phyloP scores from a whole-genome alignment of 1,140 invertebrate genomes.

The Metaphire vulgaris region DNA sequence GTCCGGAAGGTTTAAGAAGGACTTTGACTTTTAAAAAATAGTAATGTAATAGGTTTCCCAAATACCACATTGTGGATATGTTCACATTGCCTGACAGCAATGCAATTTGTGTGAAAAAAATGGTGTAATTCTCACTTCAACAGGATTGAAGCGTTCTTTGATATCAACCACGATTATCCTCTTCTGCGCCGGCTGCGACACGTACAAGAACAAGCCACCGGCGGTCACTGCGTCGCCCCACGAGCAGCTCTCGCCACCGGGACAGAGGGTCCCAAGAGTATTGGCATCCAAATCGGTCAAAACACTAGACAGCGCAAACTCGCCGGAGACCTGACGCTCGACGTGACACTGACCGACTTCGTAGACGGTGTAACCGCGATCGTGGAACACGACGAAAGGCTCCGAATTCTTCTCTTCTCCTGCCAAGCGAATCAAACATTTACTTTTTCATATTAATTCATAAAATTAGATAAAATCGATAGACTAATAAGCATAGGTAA shows the following conservation, averaged over 20 bases:
- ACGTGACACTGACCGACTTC: conserved; percentile 66
- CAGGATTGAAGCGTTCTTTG: conserved; percentile 39
- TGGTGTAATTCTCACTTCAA: conserved; percentile 41
- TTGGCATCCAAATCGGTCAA: neutral
- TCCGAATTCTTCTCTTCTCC: conserved; percentile 34
- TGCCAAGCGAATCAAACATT: neutral
- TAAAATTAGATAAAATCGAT: too few species aligned
- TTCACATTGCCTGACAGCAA: too few species aligned
- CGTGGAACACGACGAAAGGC: conserved; percentile 69
- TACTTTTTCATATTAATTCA: too few species aligned
- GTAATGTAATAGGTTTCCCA: too few species aligned
- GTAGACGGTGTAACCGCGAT: conserved; percentile 69
- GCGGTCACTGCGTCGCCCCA: conserved; percentile 73
- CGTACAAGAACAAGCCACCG: conserved; percentile 67
- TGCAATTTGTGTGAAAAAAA: too few species aligned
- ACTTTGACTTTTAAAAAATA: too few species aligned
- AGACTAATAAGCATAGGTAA: too few species aligned
- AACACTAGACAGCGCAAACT: conserved; percentile 33
- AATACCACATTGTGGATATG: too few species aligned
- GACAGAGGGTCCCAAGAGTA: conserved; percentile 41
- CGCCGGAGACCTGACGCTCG: conserved; percentile 61
- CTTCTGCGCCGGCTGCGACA: conserved; percentile 66
- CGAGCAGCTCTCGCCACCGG: conserved; percentile 22
- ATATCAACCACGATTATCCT: conserved; percentile 61
- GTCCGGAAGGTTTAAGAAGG: too few species aligned